Conservation (phyloP, 2,113 vertebrate genomes). For the Campylomormyrus numenius region DNA sequence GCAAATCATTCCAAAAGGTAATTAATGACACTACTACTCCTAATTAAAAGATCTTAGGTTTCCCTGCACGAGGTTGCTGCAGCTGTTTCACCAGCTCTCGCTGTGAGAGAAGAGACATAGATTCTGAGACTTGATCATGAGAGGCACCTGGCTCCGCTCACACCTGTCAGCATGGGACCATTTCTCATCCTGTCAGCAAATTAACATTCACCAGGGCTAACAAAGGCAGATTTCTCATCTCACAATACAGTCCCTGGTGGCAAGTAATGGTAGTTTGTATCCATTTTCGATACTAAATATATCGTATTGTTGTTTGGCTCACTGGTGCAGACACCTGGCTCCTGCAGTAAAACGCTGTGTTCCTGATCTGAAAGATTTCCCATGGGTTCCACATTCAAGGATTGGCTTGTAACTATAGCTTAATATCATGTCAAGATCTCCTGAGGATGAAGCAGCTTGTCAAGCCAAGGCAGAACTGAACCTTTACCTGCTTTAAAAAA, state of each 20-base stretch:
- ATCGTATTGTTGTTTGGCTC: constrained; percentile 76
- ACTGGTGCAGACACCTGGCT: constrained; percentile 73
- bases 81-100: constrained; percentile 73
- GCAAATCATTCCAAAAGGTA: constrained; percentile 60
- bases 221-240: constrained; percentile 57
- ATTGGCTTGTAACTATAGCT: constrained; percentile 83
- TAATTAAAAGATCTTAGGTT: constrained; percentile 97
- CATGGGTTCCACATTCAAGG: constrained; percentile 68
- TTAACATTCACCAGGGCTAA: constrained; percentile 75
- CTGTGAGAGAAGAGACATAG: constrained; percentile 72
- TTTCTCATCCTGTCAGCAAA: constrained; percentile 86
- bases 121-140: constrained; percentile 77
- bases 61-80: constrained; percentile 75
- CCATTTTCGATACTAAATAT: constrained; percentile 81
- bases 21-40: constrained; percentile 81
- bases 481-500: constrained; percentile 44
- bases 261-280: constrained; percentile 65
- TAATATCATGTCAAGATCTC: constrained; percentile 84
- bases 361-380: constrained; percentile 77
- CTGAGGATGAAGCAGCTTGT: constrained; percentile 75
- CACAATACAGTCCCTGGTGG: constrained; percentile 62
- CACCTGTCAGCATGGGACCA: constrained; percentile 71
- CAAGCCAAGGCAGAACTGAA: constrained; percentile 61
- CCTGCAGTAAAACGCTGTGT: constrained; percentile 68
- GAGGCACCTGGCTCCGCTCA: constrained; percentile 76